Percentiles rank a stretch among this genome's conserved stretches.
Evolutionary conservation across 2,888 invertebrate genomes (phyloP).

Genomic region (Heteropelma amictum): DNA sequence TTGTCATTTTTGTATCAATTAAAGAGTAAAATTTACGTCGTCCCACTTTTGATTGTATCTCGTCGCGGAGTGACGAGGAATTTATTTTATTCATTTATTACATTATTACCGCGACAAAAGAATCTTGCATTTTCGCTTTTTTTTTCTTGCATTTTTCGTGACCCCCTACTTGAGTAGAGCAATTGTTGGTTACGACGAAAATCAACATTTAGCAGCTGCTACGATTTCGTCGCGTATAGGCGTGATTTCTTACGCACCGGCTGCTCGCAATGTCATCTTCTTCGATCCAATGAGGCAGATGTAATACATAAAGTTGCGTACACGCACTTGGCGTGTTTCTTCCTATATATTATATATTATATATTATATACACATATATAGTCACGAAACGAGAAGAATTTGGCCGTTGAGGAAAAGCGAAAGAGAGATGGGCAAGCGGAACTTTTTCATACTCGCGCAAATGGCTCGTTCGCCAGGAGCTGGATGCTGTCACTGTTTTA

Average conservation of each 20-base stretch:
- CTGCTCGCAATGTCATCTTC: constrained; percentile 64
- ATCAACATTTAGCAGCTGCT: not conserved
- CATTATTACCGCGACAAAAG: too few species aligned
- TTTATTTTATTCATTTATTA: too few species aligned
- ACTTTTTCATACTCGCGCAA: constrained; percentile 57
- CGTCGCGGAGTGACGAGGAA: too few species aligned
- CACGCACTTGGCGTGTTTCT: not conserved
- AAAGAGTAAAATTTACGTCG: too few species aligned
- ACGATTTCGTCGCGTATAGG: constrained; percentile 41
- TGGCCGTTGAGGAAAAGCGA: too few species aligned
- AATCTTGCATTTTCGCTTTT: too few species aligned
- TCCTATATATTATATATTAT: not conserved
- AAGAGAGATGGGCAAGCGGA: not conserved
- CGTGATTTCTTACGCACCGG: constrained; percentile 70
- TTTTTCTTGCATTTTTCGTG: too few species aligned
- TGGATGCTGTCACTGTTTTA: not conserved
- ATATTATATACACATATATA: not conserved
- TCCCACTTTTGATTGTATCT: too few species aligned
- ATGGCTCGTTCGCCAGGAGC: constrained; percentile 64
- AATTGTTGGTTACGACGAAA: constrained; percentile 10
- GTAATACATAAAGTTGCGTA: not conserved
- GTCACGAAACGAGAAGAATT: not conserved
- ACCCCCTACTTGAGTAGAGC: too few species aligned
- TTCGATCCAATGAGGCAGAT: constrained; percentile 16
- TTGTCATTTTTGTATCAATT: too few species aligned